Conservation (phyloP, 1,140 invertebrate species). For the Varroa destructor region DNA sequence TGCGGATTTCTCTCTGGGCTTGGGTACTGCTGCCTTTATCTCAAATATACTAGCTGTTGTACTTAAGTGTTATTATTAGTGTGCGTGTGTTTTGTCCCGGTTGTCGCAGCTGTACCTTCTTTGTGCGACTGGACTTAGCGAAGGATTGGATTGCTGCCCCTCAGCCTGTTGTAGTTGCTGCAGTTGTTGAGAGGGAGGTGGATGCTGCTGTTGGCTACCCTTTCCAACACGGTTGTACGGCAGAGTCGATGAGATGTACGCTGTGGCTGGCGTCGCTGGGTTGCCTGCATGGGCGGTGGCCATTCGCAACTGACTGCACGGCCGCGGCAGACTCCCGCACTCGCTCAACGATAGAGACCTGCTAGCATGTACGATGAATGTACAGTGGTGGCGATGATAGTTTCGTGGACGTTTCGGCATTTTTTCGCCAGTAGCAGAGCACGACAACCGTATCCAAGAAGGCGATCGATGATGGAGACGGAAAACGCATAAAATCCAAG, state of each 20-base stretch:
- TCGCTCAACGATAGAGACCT: slow-evolving; percentile 26
- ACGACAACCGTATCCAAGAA: too few species aligned
- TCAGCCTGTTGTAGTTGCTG: slow-evolving; percentile 12
- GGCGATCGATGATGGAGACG: too few species aligned
- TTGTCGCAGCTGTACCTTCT: neutral
- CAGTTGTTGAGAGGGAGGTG: too few species aligned
- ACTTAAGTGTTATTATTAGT: neutral
- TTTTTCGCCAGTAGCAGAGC: too few species aligned
- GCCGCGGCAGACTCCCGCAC: slow-evolving; percentile 26
- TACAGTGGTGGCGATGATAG: too few species aligned
- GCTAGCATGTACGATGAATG: neutral
- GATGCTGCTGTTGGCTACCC: too few species aligned
- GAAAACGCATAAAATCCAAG: too few species aligned
- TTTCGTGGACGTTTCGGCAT: too few species aligned
- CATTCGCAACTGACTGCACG: slow-evolving; percentile 25
- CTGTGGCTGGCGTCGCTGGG: slow-evolving; percentile 1
- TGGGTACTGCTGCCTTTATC: neutral
- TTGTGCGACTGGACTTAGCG: slow-evolving; percentile 19
- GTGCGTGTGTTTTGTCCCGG: too few species aligned
- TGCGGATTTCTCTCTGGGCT: neutral
- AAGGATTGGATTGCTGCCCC: slow-evolving; percentile 6
- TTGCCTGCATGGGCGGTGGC: slow-evolving; percentile 16
- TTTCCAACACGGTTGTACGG: neutral
- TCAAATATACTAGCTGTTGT: neutral
- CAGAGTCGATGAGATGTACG: slow-evolving; percentile 25